Base-by-base conservation (phyloP, 2,888 invertebrate genomes). In the Gryllus longicercus region DNA sequence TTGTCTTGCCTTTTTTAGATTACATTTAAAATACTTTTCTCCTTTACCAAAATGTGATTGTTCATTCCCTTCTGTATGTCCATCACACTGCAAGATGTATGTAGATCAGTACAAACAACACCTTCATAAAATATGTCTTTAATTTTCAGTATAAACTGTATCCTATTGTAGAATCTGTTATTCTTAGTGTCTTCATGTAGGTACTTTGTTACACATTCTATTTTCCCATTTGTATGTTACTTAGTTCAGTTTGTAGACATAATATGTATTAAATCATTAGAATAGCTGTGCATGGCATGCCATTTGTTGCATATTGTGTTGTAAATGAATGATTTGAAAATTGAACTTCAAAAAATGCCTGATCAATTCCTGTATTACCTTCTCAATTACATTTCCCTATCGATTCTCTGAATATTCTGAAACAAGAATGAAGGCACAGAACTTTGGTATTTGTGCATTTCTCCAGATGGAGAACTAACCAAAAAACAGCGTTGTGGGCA, bases 361-460 rank as follows among this genome's bases (percentile, higher is more conserved):
- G 14, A 63, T 38, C 63, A 18, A 63, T 63, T 63, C n/a, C n/a
- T 63, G 63, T 63, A 38, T 38, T 38, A 38, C 38, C 38, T 38
- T 63, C n/a, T 14, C 63, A 16, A 63, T 63, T 14, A 50, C 25
- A n/a, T 18, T 50, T 78, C 51, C 78, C 78, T n/a, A 50, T 25
- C 50, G 78, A 78, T 51, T 78, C 50, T 50, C 18, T 51, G 63
- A 63, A 78, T 51, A 50, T 16, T 50, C 18, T 51, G 63, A 63
- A 63, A 63, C n/a, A n/a, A 63, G n/a, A 63, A n/a, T 63, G n/a
- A 63, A 74, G 18, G 25, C 76, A 76, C 76, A 76, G 16, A 76
- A 76, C 16, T 25, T 12, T 25, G 50, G 11, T 50, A 4, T 77
- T 21, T 50, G n/a, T 51, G 50, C 49, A 23, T 23, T 50, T 51